phyloP scores from a whole-genome alignment of 2,888 invertebrate species.

The Diarsia mendica region DNA sequence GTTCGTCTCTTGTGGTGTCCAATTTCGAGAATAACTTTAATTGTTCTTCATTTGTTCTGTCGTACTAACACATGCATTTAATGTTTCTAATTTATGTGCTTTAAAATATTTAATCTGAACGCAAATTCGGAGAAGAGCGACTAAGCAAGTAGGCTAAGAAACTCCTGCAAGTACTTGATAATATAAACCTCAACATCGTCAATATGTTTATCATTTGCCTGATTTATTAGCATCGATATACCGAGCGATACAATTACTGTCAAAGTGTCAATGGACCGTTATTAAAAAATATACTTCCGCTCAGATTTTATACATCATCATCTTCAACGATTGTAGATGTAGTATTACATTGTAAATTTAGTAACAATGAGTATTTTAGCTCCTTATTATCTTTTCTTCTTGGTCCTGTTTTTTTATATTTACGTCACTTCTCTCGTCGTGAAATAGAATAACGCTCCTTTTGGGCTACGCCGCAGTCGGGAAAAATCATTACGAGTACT shows the following conservation, averaged over 20 bases:
- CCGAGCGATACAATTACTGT: conserved; percentile 24
- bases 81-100: conserved; percentile 22
- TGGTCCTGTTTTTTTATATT: background rate
- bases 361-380: background rate
- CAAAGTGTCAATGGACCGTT: conserved; percentile 11
- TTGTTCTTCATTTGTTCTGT: conserved; percentile 11
- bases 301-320: background rate
- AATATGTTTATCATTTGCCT: conserved; percentile 34
- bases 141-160: conserved; percentile 15
- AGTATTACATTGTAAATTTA: background rate
- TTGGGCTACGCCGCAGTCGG: too few relatives aligned
- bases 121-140: background rate
- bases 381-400: background rate
- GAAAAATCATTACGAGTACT: background rate
- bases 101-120: conserved; percentile 5
- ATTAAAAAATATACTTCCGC: conserved; percentile 9
- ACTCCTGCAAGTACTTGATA: conserved; percentile 15
- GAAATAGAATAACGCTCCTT: background rate
- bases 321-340: background rate
- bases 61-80: conserved; percentile 37
- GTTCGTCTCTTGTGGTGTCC: conserved; percentile 18
- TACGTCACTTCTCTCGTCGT: background rate
- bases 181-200: conserved; percentile 10
- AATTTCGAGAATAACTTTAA: conserved; percentile 10
- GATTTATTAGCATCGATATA: conserved; percentile 23